Percentiles rank a stretch among this genome's conserved stretches.
Conservation (phyloP, 2,113 vertebrate species). For the Manacus vitellinus region DNA sequence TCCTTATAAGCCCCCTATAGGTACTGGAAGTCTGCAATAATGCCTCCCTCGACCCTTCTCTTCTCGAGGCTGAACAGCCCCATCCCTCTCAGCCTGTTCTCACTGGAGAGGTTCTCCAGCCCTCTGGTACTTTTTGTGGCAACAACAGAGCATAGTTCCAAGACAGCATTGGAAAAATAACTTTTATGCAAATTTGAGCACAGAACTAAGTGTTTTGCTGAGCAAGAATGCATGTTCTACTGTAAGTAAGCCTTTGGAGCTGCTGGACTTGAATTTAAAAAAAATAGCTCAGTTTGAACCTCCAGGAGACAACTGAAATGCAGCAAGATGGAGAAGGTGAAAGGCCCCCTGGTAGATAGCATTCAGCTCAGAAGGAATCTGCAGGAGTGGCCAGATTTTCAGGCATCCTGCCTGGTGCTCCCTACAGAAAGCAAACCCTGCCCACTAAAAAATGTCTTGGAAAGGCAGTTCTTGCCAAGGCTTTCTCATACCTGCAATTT, state of each 20-base stretch:
- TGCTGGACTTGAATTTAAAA: neutral
- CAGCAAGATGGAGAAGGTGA: neutral
- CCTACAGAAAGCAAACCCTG: neutral
- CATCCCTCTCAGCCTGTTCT: neutral
- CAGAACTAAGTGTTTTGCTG: neutral
- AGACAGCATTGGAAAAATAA: neutral
- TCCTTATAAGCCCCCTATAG: neutral
- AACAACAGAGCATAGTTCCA: neutral
- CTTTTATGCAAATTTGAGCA: neutral
- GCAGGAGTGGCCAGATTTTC: neutral
- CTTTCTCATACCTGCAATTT: neutral
- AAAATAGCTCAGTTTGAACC: neutral
- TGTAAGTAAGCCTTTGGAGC: neutral
- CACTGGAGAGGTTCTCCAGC: neutral
- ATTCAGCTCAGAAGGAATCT: neutral
- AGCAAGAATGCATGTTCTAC: neutral
- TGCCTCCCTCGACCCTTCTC: neutral
- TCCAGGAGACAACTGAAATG: neutral
- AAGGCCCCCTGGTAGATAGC: neutral
- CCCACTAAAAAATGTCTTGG: neutral
- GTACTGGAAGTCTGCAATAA: neutral
- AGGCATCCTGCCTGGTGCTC: accelerated
- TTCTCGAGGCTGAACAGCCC: neutral
- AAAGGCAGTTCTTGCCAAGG: neutral
- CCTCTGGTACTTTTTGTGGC: neutral